phyloP scores from a whole-genome alignment of 2,113 vertebrate species.

The Heterotis niloticus region DNA sequence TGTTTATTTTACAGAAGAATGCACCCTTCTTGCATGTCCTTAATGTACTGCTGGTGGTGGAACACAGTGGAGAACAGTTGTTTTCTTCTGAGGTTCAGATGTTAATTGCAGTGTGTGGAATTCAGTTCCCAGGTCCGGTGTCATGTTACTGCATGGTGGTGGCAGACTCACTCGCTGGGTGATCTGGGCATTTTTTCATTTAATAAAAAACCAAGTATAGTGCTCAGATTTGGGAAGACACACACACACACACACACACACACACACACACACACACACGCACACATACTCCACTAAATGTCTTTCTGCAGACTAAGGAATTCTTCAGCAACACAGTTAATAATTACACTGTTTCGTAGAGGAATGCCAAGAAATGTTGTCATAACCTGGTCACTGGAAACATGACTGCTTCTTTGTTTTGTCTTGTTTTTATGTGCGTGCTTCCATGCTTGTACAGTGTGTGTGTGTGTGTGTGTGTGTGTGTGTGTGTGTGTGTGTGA shows the following conservation, averaged over 20 bases:
- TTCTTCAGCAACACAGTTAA: conserved; percentile 14
- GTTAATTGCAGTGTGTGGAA: not conserved
- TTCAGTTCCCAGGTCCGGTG: not conserved
- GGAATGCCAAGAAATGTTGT: conserved; percentile 15
- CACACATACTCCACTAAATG: not conserved
- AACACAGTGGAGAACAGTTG: too few species aligned
- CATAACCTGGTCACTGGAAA: conserved; percentile 17
- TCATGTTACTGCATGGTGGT: not conserved
- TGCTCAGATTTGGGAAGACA: too few species aligned
- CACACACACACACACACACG: conserved; percentile 13
- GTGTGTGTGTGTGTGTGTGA: conserved; percentile 3
- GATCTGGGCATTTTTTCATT: not conserved
- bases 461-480: conserved; percentile 25
- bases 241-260: conserved; percentile 22
- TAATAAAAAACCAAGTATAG: not conserved
- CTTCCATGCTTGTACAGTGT: too few species aligned
- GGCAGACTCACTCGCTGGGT: too few species aligned
- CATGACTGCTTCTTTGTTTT: conserved; percentile 21
- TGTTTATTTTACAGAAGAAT: too few species aligned
- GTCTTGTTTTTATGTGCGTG: not conserved
- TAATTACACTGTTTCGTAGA: conserved; percentile 19
- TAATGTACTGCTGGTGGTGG: too few species aligned
- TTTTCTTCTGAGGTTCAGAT: too few species aligned
- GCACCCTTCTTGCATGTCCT: too few species aligned
- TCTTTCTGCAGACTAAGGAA: not conserved